Conservation (phyloP, 1,140 invertebrate genomes). For the Pachyrhynchus sulphureomaculatus region DNA sequence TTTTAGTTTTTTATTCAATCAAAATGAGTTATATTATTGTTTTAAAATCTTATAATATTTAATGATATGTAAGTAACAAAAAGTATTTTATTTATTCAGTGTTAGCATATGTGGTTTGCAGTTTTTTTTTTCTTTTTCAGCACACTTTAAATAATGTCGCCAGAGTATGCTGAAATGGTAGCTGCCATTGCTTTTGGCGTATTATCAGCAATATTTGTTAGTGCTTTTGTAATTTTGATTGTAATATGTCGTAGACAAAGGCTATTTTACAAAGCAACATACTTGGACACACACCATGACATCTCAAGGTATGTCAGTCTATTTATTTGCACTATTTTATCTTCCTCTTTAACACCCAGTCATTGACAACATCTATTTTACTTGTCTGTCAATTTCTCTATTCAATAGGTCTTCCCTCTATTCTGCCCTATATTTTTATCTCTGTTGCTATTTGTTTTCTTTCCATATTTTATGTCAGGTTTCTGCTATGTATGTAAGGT, state of each 20-base stretch:
- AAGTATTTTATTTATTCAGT: not conserved
- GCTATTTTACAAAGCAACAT: slow-evolving; percentile 51
- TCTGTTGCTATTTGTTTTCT: no score
- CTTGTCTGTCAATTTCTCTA: no score
- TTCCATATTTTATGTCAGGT: no score
- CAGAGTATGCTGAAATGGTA: slow-evolving; percentile 64
- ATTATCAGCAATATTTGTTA: slow-evolving; percentile 66
- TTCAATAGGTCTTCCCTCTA: no score
- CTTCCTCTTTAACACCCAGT: no score
- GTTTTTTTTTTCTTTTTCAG: not conserved
- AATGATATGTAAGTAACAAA: not conserved
- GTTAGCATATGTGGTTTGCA: not conserved
- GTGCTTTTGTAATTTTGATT: slow-evolving; percentile 65
- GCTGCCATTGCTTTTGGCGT: slow-evolving; percentile 67
- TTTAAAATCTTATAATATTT: no score
- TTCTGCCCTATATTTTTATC: no score
- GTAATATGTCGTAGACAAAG: slow-evolving; percentile 61
- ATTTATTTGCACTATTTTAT: no score
- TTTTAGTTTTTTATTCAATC: not conserved
- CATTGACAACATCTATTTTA: no score
- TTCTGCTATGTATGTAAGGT: no score
- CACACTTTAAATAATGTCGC: slow-evolving; percentile 37
- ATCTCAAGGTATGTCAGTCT: slow-evolving; percentile 35
- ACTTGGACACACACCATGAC: slow-evolving; percentile 33
- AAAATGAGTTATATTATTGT: not conserved